phyloP scores from a whole-genome alignment of 2,797 vertebrate genomes.

The Anableps anableps region DNA sequence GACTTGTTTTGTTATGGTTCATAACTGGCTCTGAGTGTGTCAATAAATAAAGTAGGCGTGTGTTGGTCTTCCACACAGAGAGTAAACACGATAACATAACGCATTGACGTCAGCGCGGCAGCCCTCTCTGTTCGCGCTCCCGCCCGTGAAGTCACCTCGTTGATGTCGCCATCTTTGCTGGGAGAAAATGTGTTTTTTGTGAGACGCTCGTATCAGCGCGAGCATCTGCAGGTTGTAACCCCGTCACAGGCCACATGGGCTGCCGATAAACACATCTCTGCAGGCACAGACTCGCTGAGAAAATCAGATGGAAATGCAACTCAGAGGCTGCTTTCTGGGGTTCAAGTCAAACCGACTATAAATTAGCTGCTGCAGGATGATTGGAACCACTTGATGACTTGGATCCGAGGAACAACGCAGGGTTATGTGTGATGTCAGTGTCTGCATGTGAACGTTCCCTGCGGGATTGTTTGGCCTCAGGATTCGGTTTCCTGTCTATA shows the following conservation, averaged over 20 bases:
- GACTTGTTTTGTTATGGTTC: slow-evolving; percentile 47
- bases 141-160: slow-evolving; percentile 17
- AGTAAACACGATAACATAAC: slow-evolving; percentile 43
- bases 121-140: slow-evolving; percentile 6
- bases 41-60: slow-evolving; percentile 49
- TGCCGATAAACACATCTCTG: slow-evolving; percentile 28
- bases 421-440: slow-evolving; percentile 26
- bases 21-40: slow-evolving; percentile 27
- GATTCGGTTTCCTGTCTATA: slow-evolving; percentile 68
- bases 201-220: slow-evolving; percentile 20
- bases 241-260: slow-evolving; percentile 28
- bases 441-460: slow-evolving; percentile 46
- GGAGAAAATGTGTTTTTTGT: slow-evolving; percentile 5
- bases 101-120: slow-evolving; percentile 55
- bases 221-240: slow-evolving; percentile 39
- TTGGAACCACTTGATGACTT: neutral
- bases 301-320: neutral
- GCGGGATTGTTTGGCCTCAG: slow-evolving; percentile 33
- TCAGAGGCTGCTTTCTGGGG: neutral
- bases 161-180: slow-evolving; percentile 19
- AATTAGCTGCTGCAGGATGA: neutral
- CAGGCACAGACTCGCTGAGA: slow-evolving; percentile 1
- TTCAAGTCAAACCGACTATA: neutral
- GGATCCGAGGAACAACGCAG: neutral
- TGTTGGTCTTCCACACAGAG: slow-evolving; percentile 50